phyloP scores from a whole-genome alignment of 30 jellyfish, hydroid and myxozoan species.

The Haliclystus octoradiatus region DNA sequence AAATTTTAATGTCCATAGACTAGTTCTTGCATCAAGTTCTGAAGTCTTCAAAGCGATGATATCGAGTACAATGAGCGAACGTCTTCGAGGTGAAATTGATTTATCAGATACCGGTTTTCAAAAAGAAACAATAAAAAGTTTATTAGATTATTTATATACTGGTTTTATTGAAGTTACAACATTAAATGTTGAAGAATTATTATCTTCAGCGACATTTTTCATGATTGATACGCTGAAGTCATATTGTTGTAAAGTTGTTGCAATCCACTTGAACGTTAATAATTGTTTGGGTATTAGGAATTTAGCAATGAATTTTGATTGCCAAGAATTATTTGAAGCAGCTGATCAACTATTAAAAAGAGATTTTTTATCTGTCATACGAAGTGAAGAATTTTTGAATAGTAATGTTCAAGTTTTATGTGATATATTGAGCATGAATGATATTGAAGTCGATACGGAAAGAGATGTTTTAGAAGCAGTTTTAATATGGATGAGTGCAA shows the following conservation, averaged over 20 bases:
- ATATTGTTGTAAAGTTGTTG: constrained; percentile 53
- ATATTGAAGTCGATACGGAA: constrained; percentile 45
- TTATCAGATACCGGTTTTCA: constrained; percentile 33
- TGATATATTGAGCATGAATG: constrained; percentile 42
- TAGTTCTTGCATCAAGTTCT: constrained; percentile 73
- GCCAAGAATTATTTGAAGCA: constrained; percentile 21
- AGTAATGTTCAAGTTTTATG: constrained; percentile 17
- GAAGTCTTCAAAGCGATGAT: constrained; percentile 82
- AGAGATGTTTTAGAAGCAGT: constrained; percentile 45
- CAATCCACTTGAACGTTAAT: constrained; percentile 12
- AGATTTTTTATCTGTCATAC: constrained; percentile 28
- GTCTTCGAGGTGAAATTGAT: constrained; percentile 37
- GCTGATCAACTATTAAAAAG: constrained; percentile 33
- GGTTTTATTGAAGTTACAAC: constrained; percentile 37
- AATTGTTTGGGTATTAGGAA: constrained; percentile 58
- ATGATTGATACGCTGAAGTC: constrained; percentile 43
- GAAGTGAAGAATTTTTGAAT: constrained; percentile 40
- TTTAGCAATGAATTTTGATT: constrained; percentile 47
- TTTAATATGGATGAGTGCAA: constrained; percentile 32
- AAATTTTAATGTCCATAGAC: constrained; percentile 56
- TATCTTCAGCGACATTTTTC: constrained; percentile 42
- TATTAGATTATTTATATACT: constrained; percentile 63
- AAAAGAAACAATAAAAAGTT: constrained; percentile 27
- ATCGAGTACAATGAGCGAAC: constrained; percentile 66
- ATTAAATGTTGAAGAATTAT: constrained; percentile 51